phyloP scores from a whole-genome alignment of 2,888 invertebrate genomes.

The Exephanes ischioxanthus region DNA sequence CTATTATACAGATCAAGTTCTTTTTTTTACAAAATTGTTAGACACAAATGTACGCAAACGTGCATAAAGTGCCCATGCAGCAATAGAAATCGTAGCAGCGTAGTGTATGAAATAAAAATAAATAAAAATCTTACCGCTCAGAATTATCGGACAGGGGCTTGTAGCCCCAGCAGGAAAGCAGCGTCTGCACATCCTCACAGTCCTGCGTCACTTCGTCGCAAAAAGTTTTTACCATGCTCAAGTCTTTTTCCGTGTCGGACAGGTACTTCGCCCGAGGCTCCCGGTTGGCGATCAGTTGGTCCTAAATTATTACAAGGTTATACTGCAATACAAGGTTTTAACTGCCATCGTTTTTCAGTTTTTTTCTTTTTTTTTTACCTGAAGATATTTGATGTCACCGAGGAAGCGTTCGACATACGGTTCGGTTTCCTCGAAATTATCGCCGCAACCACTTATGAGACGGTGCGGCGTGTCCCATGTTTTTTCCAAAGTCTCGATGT shows the following conservation, averaged over 20 bases:
- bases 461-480: slow-evolving; percentile 54
- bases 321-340: too few species aligned
- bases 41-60: too few species aligned
- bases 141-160: neutral
- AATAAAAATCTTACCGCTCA: slow-evolving; percentile 21
- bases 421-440: slow-evolving; percentile 34
- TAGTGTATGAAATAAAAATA: neutral
- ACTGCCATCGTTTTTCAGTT: neutral
- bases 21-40: neutral
- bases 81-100: too few species aligned
- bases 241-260: neutral
- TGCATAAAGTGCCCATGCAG: too few species aligned
- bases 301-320: slow-evolving; percentile 27
- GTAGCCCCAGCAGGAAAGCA: slow-evolving; percentile 51
- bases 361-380: slow-evolving; percentile 26
- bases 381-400: slow-evolving; percentile 36
- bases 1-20: too few species aligned
- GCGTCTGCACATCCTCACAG: slow-evolving; percentile 35
- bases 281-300: slow-evolving; percentile 30
- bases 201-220: slow-evolving; percentile 43
- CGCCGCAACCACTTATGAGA: slow-evolving; percentile 51
- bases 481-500: slow-evolving; percentile 51
- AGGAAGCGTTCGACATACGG: slow-evolving; percentile 48
- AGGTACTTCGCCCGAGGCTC: slow-evolving; percentile 18
- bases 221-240: slow-evolving; percentile 10